These are phyloP conservation scores for Elymnias hypermnestra DNA, from an alignment of 1,140 invertebrate species.

Conservation along the genomic window DNA sequence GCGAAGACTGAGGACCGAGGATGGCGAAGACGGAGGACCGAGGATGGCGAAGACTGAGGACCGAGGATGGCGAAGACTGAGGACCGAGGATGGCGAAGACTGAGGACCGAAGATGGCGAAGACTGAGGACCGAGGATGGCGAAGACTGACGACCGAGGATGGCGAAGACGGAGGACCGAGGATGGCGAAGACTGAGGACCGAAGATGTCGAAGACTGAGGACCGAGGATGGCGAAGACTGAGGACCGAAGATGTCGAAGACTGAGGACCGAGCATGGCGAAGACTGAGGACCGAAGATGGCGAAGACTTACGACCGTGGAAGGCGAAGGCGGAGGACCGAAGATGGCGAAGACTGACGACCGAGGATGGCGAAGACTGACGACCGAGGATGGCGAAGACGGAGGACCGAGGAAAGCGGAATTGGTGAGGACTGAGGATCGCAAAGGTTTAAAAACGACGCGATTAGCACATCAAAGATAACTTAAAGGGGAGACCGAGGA, in stretches of 20 bases:
- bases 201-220: not conserved
- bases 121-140: conserved; percentile 12
- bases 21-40: not conserved
- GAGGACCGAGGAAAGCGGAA: not conserved
- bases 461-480: too few relatives aligned
- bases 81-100: conserved; percentile 10
- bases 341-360: conserved; percentile 16
- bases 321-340: not conserved
- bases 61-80: conserved; percentile 10
- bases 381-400: not conserved
- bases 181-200: conserved; percentile 2
- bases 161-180: conserved; percentile 16
- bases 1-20: conserved; percentile 4
- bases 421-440: too few relatives aligned
- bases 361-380: not conserved
- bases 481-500: too few relatives aligned
- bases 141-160: conserved; percentile 7
- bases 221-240: conserved; percentile 11
- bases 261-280: not conserved
- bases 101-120: not conserved
- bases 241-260: conserved; percentile 7
- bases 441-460: too few relatives aligned
- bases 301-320: conserved; percentile 16
- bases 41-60: conserved; percentile 1
- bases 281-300: not conserved